phyloP scores from a whole-genome alignment of 2,113 vertebrate species.

The Chionomys nivalis region DNA sequence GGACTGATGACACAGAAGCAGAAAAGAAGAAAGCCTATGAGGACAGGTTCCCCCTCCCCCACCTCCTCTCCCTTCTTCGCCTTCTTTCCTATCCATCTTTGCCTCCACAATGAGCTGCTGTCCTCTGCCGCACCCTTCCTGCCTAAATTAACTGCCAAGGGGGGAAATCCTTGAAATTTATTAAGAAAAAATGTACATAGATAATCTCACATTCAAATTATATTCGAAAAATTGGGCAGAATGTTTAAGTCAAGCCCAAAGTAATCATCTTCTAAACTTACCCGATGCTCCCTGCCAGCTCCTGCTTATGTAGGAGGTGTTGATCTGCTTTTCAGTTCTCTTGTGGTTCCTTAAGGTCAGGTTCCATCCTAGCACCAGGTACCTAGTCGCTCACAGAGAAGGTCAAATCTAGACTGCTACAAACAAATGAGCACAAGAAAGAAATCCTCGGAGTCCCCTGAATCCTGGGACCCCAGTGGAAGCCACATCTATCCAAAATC shows the following conservation, averaged over 20 bases:
- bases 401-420: not conserved
- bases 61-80: no score
- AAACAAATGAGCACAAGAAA: not conserved
- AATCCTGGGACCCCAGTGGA: not conserved
- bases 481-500: not conserved
- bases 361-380: constrained; percentile 1
- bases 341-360: constrained; percentile 29
- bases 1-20: not conserved
- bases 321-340: constrained; percentile 46
- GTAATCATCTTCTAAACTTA: constrained; percentile 61
- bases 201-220: constrained; percentile 12
- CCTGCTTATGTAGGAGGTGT: constrained; percentile 44
- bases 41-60: no score
- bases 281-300: not conserved
- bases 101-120: no score
- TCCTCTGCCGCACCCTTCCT: not conserved
- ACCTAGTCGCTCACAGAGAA: not conserved
- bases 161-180: not conserved
- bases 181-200: constrained; percentile 11
- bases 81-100: not conserved
- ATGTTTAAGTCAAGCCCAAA: constrained; percentile 49
- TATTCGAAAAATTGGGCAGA: constrained; percentile 63
- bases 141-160: not conserved
- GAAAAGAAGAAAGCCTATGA: no score
- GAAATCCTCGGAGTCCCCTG: not conserved